phyloP scores from a whole-genome alignment of 2,797 vertebrate genomes.

The Sciurus carolinensis region DNA sequence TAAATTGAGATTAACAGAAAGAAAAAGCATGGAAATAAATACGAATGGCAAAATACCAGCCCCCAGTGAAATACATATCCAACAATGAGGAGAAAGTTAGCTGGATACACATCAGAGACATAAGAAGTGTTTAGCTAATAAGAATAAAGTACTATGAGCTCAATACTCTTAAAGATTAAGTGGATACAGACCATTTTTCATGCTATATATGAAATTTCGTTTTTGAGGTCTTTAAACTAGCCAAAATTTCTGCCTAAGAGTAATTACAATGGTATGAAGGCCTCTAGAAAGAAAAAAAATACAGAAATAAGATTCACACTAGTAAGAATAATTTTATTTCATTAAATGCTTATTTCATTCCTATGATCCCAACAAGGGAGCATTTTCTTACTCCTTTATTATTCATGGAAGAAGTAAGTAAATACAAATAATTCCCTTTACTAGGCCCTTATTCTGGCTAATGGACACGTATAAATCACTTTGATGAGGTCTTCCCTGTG shows the following conservation, averaged over 20 bases:
- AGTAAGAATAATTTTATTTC: slow-evolving; percentile 40
- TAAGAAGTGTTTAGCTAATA: slow-evolving; percentile 54
- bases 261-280: neutral
- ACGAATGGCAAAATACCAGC: neutral
- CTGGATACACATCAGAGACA: slow-evolving; percentile 2
- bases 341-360: slow-evolving; percentile 45
- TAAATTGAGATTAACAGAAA: slow-evolving; percentile 61
- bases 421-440: neutral
- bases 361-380: neutral
- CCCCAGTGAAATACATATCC: neutral
- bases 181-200: slow-evolving; percentile 53
- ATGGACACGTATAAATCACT: neutral
- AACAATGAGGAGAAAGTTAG: slow-evolving; percentile 40
- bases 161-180: slow-evolving; percentile 54
- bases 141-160: slow-evolving; percentile 58
- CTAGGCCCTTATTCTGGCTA: neutral
- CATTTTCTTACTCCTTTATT: neutral
- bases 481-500: neutral
- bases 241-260: slow-evolving; percentile 13
- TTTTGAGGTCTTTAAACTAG: slow-evolving; percentile 49
- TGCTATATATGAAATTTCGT: slow-evolving; percentile 23
- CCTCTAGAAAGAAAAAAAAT: slow-evolving; percentile 3
- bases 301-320: neutral
- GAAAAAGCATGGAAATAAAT: slow-evolving; percentile 62
- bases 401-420: slow-evolving; percentile 11